A percentile compares a stretch with the other conserved stretches of the same genome.
Evolutionary conservation across 2,797 vertebrate species (phyloP).

Genomic region (Poecile montanus): DNA sequence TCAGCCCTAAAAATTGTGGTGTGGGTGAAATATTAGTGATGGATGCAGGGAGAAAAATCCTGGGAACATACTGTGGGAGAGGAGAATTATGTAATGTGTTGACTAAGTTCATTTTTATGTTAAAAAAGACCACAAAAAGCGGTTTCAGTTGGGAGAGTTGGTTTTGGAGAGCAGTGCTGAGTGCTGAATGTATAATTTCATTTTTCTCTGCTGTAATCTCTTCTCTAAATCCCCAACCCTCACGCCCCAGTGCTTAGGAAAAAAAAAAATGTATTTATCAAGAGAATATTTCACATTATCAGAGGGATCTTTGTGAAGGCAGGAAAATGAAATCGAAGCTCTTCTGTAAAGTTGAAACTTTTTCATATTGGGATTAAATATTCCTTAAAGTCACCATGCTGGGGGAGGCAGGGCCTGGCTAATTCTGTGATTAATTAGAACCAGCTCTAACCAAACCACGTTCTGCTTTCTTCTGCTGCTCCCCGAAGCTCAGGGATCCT

Average conservation of each 20-base stretch:
- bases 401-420: background rate
- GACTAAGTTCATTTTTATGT: slow-evolving; percentile 1
- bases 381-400: background rate
- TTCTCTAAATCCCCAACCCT: background rate
- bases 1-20: background rate
- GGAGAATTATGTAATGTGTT: background rate
- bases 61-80: background rate
- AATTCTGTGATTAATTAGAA: slow-evolving; percentile 43
- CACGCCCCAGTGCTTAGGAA: background rate
- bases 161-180: background rate
- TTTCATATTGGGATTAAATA: background rate
- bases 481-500: slow-evolving; percentile 7
- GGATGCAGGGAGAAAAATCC: background rate
- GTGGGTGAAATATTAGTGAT: background rate
- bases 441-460: background rate
- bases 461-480: slow-evolving; percentile 8
- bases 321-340: background rate
- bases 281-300: background rate
- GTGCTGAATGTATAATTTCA: background rate
- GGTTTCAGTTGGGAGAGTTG: background rate
- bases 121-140: background rate
- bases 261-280: background rate
- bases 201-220: background rate
- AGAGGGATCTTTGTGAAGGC: background rate
- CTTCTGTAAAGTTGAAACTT: background rate